phyloP scores from a whole-genome alignment of 2,888 invertebrate species.

The Euplagia quadripunctaria region DNA sequence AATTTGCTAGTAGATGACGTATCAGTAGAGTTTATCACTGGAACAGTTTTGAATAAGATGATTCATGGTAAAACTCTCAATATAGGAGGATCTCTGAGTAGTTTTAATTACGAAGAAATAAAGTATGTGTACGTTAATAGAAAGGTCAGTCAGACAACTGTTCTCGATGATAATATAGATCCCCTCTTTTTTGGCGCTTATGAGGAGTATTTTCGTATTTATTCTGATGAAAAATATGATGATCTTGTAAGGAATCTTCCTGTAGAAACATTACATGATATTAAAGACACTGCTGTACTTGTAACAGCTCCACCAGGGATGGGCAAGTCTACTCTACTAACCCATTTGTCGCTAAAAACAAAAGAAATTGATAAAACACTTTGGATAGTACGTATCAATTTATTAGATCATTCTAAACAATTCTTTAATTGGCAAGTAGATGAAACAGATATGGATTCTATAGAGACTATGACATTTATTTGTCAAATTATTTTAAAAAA shows the following conservation, averaged over 20 bases:
- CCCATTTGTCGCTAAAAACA: conserved; percentile 39
- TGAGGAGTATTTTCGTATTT: background rate
- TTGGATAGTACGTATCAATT: conserved; percentile 29
- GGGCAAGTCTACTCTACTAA: conserved; percentile 48
- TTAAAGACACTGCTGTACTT: conserved; percentile 14
- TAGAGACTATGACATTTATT: conserved; percentile 15
- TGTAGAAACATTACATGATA: conserved; percentile 23
- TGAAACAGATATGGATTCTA: conserved; percentile 3
- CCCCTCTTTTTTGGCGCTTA: background rate
- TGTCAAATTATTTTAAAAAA: conserved; percentile 5
- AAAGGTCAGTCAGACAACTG: conserved; percentile 13
- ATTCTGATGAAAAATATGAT: background rate
- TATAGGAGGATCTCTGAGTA: conserved; percentile 17
- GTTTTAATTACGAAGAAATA: conserved; percentile 28
- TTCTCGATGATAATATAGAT: conserved; percentile 4
- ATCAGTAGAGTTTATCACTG: conserved; percentile 13
- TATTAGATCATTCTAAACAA: conserved; percentile 17
- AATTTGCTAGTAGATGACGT: conserved; percentile 4
- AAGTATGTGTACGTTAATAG: conserved; percentile 25
- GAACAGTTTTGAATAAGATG: conserved; percentile 17
- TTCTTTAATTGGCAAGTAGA: conserved; percentile 16
- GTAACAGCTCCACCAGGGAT: conserved; percentile 43
- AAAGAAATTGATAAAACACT: conserved; percentile 25
- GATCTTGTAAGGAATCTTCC: background rate
- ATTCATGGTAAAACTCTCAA: conserved; percentile 12